Base-by-base conservation (phyloP, 2,113 vertebrate species). In the Nyctereutes procyonoides region DNA sequence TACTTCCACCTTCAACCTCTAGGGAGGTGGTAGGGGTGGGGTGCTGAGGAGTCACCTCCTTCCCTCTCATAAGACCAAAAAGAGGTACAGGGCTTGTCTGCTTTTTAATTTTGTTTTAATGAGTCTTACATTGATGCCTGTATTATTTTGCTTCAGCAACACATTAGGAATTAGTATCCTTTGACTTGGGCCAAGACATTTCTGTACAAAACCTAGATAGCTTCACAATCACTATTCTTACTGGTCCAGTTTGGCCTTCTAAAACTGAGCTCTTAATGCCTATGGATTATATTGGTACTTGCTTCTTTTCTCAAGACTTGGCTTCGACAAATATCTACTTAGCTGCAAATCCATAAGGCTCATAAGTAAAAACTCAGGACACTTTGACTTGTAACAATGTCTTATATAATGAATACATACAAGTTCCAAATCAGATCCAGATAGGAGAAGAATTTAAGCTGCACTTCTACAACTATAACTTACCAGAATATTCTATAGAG, bases 351-450 rank as follows among this genome's bases (percentile, higher is more conserved):
- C n/a, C 15, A 0, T 83, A 92, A 69, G 67, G 79, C 43, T 90
- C 88, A 0, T 58, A 91, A 94, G 48, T 62, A 30, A 91, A 89
- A 92, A 92, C 74, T 55, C 71, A 2, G 32, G 51, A 32, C 71
- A 94, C 88, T 90, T 95, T 92, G 56, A 76, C 79, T 69, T 83
- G 35, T 77, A 91, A 92, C 22, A 89, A 88, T 93, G 79, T 76
- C 69, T 58, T 92, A 16, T 71, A 84, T 92, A 87, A 97, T 71
- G 32, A 93, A 95, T n/a, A 96, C 4, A 85, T 13, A 86, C 22
- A 97, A 35, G 16, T 80, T 82, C 79, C 80, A 90, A 87, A 95
- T 93, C 58, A 96, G 71, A 98, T n/a, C 53, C 62, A 95, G 95
- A 93, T 5, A 77, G 84, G 76, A 97, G 58, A 87, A 67, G 60